Evolutionary conservation across 2,113 vertebrate genomes (phyloP).

Genomic region (Poicephalus meyeri): DNA sequence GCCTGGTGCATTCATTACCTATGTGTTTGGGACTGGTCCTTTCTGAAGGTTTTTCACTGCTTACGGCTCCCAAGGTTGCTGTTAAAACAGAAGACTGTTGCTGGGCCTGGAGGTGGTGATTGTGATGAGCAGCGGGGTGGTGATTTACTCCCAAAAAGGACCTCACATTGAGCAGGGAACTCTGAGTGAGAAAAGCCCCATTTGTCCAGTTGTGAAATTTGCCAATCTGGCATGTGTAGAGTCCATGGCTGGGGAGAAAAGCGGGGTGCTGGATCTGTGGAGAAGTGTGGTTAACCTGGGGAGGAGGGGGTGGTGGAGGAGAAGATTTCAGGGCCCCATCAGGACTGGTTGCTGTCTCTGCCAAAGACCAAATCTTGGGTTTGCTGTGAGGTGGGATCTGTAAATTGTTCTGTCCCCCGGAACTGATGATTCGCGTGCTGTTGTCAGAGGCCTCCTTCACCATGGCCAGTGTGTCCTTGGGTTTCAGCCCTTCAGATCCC

Average conservation of each 20-base stretch:
- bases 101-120: constrained; percentile 78
- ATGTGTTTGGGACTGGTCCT: constrained; percentile 93
- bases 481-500: constrained; percentile 83
- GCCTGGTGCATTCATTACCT: constrained; percentile 80
- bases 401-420: constrained; percentile 80
- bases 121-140: constrained; percentile 74
- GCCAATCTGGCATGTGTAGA: constrained; percentile 98
- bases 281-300: constrained; percentile 79
- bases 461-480: constrained; percentile 81
- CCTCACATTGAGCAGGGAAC: constrained; percentile 93
- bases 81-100: constrained; percentile 83
- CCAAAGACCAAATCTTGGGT: constrained; percentile 99
- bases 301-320: constrained; percentile 77
- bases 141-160: constrained; percentile 95
- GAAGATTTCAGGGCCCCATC: constrained; percentile 90
- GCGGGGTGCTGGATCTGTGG: constrained; percentile 92
- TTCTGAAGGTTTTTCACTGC: constrained; percentile 83
- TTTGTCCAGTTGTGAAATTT: constrained; percentile 99
- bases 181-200: constrained; percentile 93
- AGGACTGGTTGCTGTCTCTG: constrained; percentile 95
- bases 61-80: constrained; percentile 79
- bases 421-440: constrained; percentile 84
- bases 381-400: constrained; percentile 89
- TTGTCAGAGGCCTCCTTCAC: constrained; percentile 85
- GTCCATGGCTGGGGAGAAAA: constrained; percentile 97